phyloP scores from a whole-genome alignment of 2,888 invertebrate genomes.

The Sphinx pinastri region DNA sequence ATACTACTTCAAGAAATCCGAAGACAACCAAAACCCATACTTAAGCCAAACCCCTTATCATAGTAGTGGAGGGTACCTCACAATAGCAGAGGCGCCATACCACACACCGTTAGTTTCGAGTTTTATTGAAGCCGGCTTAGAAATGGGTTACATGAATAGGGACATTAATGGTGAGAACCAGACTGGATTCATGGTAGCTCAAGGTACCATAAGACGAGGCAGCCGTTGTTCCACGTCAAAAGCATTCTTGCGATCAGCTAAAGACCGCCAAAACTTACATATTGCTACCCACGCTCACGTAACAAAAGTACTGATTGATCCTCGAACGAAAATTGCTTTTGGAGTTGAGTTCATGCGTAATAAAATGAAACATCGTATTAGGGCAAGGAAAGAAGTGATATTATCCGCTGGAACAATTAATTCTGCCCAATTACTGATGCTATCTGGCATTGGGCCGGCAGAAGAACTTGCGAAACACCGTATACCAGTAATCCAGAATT shows the following conservation, averaged over 20 bases:
- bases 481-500: constrained; percentile 91
- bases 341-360: constrained; percentile 92
- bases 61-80: constrained; percentile 91
- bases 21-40: constrained; percentile 95
- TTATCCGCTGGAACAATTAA: constrained; percentile 96
- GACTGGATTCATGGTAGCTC: constrained; percentile 95
- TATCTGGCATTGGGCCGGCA: constrained; percentile 94
- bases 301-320: constrained; percentile 89
- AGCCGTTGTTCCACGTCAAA: constrained; percentile 95
- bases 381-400: constrained; percentile 94
- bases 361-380: constrained; percentile 87
- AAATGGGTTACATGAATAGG: constrained; percentile 93
- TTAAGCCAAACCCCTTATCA: constrained; percentile 91
- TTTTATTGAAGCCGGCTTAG: constrained; percentile 92
- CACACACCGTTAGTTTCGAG: constrained; percentile 92
- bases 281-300: constrained; percentile 93
- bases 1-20: constrained; percentile 95
- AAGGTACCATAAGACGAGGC: constrained; percentile 90
- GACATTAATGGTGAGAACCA: constrained; percentile 95
- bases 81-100: constrained; percentile 93
- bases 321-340: constrained; percentile 89
- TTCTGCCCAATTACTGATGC: constrained; percentile 96
- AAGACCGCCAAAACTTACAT: constrained; percentile 92
- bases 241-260: constrained; percentile 92
- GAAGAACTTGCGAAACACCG: constrained; percentile 88